A percentile compares a stretch with the other conserved stretches of the same genome.
Conservation (phyloP, 2,113 vertebrate genomes). For the Hydropotes inermis region DNA sequence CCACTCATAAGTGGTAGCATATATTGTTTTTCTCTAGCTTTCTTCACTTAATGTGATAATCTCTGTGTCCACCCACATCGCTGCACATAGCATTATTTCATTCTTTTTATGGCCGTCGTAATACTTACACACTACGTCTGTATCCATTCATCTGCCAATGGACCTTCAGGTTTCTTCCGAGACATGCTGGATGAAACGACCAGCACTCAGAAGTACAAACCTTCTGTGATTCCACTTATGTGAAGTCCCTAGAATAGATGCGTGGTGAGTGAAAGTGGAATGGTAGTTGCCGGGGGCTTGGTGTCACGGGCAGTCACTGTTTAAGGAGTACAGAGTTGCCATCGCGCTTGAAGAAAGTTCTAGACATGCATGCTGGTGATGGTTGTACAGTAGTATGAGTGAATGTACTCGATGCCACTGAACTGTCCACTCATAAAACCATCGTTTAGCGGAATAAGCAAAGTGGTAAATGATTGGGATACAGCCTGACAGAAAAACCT, state of each 20-base stretch:
- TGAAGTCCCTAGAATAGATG: too few species aligned
- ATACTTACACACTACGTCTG: fast-evolving
- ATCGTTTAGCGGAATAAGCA: background rate
- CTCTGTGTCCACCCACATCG: fast-evolving
- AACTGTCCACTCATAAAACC: background rate
- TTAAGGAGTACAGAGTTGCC: background rate
- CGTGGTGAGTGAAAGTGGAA: background rate
- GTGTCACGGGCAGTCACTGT: background rate
- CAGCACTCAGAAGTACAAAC: background rate
- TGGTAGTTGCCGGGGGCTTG: background rate
- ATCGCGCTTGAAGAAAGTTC: background rate
- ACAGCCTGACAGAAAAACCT: background rate
- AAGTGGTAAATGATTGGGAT: conserved; percentile 30
- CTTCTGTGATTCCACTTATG: background rate
- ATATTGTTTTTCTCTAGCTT: background rate
- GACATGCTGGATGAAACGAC: background rate
- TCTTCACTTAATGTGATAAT: background rate
- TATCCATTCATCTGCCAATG: background rate
- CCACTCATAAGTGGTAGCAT: background rate
- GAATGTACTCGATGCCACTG: background rate
- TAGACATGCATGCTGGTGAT: background rate
- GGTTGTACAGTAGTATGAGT: background rate
- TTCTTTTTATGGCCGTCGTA: fast-evolving
- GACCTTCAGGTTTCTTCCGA: background rate
- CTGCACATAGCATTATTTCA: background rate